Conservation (phyloP, 2,888 invertebrate genomes). For the Megaustenia siamemsis region DNA sequence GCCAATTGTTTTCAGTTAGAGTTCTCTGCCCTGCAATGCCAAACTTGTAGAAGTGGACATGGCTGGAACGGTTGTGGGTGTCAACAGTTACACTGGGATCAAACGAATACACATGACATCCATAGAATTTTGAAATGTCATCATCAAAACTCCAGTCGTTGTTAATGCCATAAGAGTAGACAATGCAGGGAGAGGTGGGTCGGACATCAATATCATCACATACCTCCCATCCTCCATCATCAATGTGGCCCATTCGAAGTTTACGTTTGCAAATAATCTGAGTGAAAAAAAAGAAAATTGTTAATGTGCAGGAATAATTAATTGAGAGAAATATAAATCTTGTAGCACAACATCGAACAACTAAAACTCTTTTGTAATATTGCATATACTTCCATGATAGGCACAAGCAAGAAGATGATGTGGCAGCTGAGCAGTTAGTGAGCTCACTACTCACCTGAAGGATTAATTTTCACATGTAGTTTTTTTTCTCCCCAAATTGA, state of each 20-base stretch:
- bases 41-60: slow-evolving; percentile 37
- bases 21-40: slow-evolving; percentile 7
- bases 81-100: slow-evolving; percentile 43
- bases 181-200: slow-evolving; percentile 51
- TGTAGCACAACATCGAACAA: too few species aligned
- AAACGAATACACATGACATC: slow-evolving; percentile 51
- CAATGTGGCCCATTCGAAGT: slow-evolving; percentile 51
- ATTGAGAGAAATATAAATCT: too few species aligned
- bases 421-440: too few species aligned
- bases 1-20: background rate
- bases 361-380: too few species aligned
- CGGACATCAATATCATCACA: slow-evolving; percentile 55
- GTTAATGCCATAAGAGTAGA: slow-evolving; percentile 57
- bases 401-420: too few species aligned
- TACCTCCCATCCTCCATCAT: slow-evolving; percentile 55
- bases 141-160: slow-evolving; percentile 53
- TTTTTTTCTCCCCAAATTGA: too few species aligned
- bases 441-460: too few species aligned
- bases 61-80: background rate
- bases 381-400: too few species aligned
- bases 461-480: too few species aligned
- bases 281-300: too few species aligned
- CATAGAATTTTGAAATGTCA: slow-evolving; percentile 34
- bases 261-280: slow-evolving; percentile 46
- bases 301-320: too few species aligned